Percentiles rank a stretch among this genome's conserved stretches.
Conservation (phyloP, 2,888 invertebrate genomes). For the Hemithea aestivaria region DNA sequence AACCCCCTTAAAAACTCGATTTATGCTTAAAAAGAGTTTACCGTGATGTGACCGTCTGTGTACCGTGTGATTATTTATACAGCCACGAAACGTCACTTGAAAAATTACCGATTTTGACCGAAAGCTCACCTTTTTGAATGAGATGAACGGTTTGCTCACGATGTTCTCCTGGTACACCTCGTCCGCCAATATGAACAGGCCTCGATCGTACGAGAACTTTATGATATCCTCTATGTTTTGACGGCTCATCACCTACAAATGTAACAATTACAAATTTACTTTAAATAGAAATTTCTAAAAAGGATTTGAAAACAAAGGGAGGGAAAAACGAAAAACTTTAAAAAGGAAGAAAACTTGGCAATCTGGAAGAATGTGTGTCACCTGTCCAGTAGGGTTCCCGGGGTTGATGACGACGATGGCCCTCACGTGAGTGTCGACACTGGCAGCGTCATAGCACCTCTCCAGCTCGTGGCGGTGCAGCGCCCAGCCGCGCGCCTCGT, state of each 20-base stretch:
- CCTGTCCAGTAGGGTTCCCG: conserved; percentile 98
- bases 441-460: conserved; percentile 81
- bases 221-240: conserved; percentile 94
- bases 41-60: too few species aligned
- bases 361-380: conserved; percentile 20
- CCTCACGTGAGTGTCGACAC: conserved; percentile 82
- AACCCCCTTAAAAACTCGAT: too few species aligned
- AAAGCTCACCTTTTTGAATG: conserved; percentile 92
- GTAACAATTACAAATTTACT: too few species aligned
- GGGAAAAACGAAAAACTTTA: too few species aligned
- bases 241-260: conserved; percentile 84
- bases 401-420: conserved; percentile 97
- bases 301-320: too few species aligned
- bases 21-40: too few species aligned
- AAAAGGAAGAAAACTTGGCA: too few species aligned
- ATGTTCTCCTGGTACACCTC: conserved; percentile 98
- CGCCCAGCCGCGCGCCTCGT: conserved; percentile 92
- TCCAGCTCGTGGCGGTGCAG: conserved; percentile 88
- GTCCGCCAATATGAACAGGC: conserved; percentile 93
- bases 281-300: too few species aligned
- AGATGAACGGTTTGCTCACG: conserved; percentile 89
- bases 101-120: too few species aligned
- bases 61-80: too few species aligned
- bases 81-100: too few species aligned
- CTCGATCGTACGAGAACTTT: conserved; percentile 91